Base-by-base conservation (phyloP, 2,888 invertebrate species). In the Drosophila pseudotakahashii region DNA sequence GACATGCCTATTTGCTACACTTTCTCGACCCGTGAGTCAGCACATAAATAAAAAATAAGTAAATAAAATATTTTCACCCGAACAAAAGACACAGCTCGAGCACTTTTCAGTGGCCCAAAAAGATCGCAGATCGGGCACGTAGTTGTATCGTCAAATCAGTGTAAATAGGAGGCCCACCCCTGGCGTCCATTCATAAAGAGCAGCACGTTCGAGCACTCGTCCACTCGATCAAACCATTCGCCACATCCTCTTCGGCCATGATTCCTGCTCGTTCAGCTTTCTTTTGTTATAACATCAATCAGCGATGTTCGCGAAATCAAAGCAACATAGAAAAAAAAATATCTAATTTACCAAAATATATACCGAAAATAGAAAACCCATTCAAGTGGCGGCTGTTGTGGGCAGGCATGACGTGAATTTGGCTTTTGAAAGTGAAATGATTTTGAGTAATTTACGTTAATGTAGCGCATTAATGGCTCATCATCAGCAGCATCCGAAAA, bases 1-100 rank as follows among this genome's bases (percentile, higher is more conserved):
- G 76, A 69, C 76, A 69, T 52, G 70, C 41, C 48, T 71, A 77
- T 79, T 76, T 71, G 82, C 71, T 71, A 81, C 79, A 79, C 79
- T 79, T 79, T 79, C 79, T 76, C 79, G 70, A 37, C 34, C 30
- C 50, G 45, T 78, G 79, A 79, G 32, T 76, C 69, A 51, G 79
- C 79, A 62, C 9, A 47, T 47, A 19, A 59, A 44, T 9, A 3
- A 2, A 19, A 55, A 55, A 61, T 60, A 48, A 55, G 53, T 60
- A 48, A 59, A 70, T 48, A 59, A 58, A 59, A 69, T 32, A 42
- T 53, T 69, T 70, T 70, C 69, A 60, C 71, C 57, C 41, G 4
- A 61, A 41, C 45, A 19, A 45, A 53, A 68, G 47, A 41, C 44
- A 36, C 14, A 30, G 13, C 13, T 54, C 37, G 19, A 67, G 32